Evolutionary conservation across 2,797 vertebrate genomes (phyloP).

Genomic region (Passerculus sandwichensis): DNA sequence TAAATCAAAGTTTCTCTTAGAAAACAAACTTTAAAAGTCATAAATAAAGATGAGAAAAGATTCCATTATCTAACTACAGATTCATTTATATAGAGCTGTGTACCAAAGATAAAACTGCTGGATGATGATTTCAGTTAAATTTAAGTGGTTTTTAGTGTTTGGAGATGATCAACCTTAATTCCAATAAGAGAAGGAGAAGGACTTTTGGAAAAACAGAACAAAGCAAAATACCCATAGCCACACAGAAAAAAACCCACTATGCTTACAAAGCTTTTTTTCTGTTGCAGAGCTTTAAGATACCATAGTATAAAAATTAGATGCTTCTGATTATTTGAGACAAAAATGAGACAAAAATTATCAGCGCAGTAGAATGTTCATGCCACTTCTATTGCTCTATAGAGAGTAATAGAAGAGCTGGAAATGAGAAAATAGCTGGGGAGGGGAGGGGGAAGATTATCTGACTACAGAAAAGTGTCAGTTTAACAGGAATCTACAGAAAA

Average conservation of each 20-base stretch:
- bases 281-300: not conserved
- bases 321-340: not conserved
- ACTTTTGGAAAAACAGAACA: not conserved
- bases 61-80: not conserved
- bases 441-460: not conserved
- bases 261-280: not conserved
- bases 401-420: not conserved
- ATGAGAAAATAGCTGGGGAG: not conserved
- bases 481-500: not conserved
- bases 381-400: not conserved
- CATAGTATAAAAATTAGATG: not conserved
- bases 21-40: not conserved
- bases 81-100: not conserved
- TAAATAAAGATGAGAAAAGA: not conserved
- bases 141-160: not conserved
- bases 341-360: not conserved
- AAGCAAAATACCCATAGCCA: not conserved
- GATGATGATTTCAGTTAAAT: not conserved
- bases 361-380: not conserved
- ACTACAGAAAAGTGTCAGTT: not conserved
- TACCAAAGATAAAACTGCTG: not conserved
- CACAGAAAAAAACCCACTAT: not conserved
- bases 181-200: not conserved
- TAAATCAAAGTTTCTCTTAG: not conserved
- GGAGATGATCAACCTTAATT: not conserved